Percentiles rank a stretch among this genome's conserved stretches.
Evolutionary conservation across 1,140 invertebrate species (phyloP).

Genomic region (Mizuhopecten yessoensis): DNA sequence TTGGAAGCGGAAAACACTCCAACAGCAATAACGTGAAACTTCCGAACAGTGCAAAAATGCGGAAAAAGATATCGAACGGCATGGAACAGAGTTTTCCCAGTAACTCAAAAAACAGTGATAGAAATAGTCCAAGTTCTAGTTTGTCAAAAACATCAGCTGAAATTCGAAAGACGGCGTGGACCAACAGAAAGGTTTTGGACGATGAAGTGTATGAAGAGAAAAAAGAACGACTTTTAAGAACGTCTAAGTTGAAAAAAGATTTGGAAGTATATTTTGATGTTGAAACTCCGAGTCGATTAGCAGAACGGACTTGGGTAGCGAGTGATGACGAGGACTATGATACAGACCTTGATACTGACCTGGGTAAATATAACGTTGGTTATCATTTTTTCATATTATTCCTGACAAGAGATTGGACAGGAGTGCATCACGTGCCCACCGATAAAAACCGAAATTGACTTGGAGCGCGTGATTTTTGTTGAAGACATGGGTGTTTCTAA

Average conservation of each 20-base stretch:
- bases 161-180: constrained; percentile 14
- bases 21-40: background rate
- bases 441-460: too few relatives aligned
- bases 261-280: constrained; percentile 55
- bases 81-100: background rate
- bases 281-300: constrained; percentile 51
- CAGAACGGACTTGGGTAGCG: constrained; percentile 47
- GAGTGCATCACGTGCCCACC: too few relatives aligned
- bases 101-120: background rate
- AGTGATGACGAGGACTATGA: constrained; percentile 65
- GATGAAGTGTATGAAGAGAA: constrained; percentile 58
- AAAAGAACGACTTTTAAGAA: constrained; percentile 57
- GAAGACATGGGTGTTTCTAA: too few relatives aligned
- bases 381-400: too few relatives aligned
- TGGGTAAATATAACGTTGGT: constrained; percentile 40
- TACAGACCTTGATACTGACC: constrained; percentile 62
- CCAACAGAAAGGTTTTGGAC: background rate
- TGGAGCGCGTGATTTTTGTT: too few relatives aligned
- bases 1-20: background rate
- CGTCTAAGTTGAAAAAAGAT: constrained; percentile 55
- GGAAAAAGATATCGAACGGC: background rate
- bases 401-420: too few relatives aligned
- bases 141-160: constrained; percentile 6
- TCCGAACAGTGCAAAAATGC: constrained; percentile 16
- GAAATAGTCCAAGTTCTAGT: background rate